Evolutionary conservation across 2,113 vertebrate genomes (phyloP), one percentile per base, ranked within the genome.

Genomic region (Casuarius casuarius): DNA sequence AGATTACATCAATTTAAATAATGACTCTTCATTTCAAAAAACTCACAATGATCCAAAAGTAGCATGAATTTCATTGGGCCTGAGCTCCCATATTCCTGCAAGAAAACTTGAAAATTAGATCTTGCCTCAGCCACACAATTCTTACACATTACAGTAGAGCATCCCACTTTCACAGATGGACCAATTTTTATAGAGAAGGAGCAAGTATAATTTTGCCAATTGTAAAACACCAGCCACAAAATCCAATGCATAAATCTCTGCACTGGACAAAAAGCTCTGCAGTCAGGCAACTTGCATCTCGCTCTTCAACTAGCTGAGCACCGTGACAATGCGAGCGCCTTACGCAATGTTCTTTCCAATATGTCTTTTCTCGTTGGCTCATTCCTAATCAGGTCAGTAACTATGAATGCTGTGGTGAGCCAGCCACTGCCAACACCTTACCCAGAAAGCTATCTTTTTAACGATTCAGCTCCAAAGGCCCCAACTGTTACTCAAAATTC

Each of bases 31-130:
- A 5, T 44, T 91, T 72, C 1, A 79, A 65, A 94, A 84, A 83
- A n/a, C 12, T 19, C 59, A 65, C 42, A 9, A 56, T n/a, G 25
- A 91, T 75, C 77, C 65, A 91, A 91, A 92, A 74, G 40, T 84
- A 95, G 75, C 28, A 89, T 25, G 51, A 38, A 46, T 72, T 77
- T 71, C 40, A 29, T 35, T 42, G 84, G 33, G 29, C 7, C 59
- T 29, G 8, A 93, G 56, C 26, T 88, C 74, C 52, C 65, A 38
- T 4, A 5, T 66, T 62, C 54, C 63, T 70, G 48, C 23, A 75
- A 42, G 48, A 89, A 85, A 66, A 2, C 7, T 0, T 48, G 7
- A 83, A 74, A 40, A 77, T 10, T 0, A 93, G 4, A 18, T 23
- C 58, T 7, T 54, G 46, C 33, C 26, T 86, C 59, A 84, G 54